Base-by-base conservation (phyloP, 2,113 vertebrate genomes). In the Cyrtonyx montezumae region DNA sequence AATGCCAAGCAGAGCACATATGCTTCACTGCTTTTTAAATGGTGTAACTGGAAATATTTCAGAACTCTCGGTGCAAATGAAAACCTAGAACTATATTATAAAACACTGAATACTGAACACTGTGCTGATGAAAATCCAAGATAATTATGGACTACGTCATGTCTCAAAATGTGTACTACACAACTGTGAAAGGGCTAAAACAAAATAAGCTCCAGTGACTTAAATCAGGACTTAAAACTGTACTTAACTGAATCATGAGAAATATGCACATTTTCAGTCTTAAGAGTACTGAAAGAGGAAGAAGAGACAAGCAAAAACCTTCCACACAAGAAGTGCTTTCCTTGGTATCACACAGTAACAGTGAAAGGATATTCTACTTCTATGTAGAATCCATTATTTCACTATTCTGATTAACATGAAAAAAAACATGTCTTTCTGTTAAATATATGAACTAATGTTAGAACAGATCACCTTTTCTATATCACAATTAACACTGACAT, bases 1-100 rank as follows among this genome's bases (percentile, higher is more conserved):
- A 88, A 73, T 61, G 59, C 34, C 61, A 83, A 56, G 43, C 23
- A 74, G 8, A 78, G 53, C 3, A 8, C 59, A 74, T 56, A 67
- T 90, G 84, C n/a, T 89, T 93, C 83, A 73, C 51, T 93, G 90
- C 79, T 92, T 90, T 66, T 90, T 66, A 95, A 96, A 92, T 8
- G 56, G 14, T 76, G 45, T 85, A 93, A 91, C 82, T 86, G 74
- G 75, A 91, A 95, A 76, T 56, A 95, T 28, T 69, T 93, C 83
- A 68, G 87, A 96, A 85, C 83, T 77, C 56, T n/a, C 21, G 74
- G 13, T 3, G 19, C 42, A 93, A 78, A 84, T 30, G 16, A 92
- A 84, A 95, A 77, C 13, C 51, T 4, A 20, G 28, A 93, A 42
- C 77, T 91, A 88, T 2, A 0, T 81, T 68, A 92, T 61, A 88